Conservation (phyloP, 2,797 vertebrate genomes). For the Sarcophilus harrisii region DNA sequence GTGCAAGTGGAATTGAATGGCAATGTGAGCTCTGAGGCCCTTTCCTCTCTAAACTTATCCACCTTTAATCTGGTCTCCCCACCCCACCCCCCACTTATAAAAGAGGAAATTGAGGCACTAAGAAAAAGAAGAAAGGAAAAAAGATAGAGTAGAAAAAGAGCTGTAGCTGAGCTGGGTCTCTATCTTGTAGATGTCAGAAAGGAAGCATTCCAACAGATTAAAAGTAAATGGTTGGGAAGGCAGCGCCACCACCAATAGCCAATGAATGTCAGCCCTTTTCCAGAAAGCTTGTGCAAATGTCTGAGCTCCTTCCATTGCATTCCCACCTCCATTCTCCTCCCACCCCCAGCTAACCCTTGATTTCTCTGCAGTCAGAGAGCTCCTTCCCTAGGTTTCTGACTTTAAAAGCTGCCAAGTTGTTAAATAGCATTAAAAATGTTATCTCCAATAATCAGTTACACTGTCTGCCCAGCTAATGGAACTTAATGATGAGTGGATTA, state of each 20-base stretch:
- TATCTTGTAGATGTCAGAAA: not conserved
- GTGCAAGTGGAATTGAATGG: not conserved
- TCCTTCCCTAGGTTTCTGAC: slow-evolving; percentile 33
- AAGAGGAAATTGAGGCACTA: not conserved
- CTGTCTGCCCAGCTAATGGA: slow-evolving; percentile 30
- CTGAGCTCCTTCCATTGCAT: not conserved
- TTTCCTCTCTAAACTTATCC: not conserved
- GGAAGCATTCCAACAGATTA: not conserved
- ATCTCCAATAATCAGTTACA: slow-evolving; percentile 44
- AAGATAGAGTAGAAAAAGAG: not conserved
- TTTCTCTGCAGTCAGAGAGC: not conserved
- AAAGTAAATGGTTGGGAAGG: not conserved
- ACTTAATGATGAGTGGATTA: slow-evolving; percentile 47
- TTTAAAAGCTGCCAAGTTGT: slow-evolving; percentile 35
- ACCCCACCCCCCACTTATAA: not conserved
- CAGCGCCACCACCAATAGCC: not conserved
- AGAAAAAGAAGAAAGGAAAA: not conserved
- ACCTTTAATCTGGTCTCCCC: not conserved
- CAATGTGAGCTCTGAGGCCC: not conserved
- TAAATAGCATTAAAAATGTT: slow-evolving; percentile 52
- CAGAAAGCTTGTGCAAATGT: not conserved
- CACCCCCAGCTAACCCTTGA: not conserved
- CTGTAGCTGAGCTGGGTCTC: not conserved
- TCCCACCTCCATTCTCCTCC: not conserved
- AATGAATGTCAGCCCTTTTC: not conserved